phyloP scores from a whole-genome alignment of 2,797 vertebrate genomes.

The Xiphorhynchus erythropygius region DNA sequence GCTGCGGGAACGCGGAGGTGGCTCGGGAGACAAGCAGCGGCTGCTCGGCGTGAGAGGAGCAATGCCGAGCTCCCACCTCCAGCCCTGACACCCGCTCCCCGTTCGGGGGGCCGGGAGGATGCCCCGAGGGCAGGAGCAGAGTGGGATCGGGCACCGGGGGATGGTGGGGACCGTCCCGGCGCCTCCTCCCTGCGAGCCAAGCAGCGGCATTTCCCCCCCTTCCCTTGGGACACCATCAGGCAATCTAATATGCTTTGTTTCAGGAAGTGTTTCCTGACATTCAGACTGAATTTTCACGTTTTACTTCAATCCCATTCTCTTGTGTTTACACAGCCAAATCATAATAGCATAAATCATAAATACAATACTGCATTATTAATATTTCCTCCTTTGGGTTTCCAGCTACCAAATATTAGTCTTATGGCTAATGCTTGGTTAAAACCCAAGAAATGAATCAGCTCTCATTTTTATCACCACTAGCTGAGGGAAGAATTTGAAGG shows the following conservation, averaged over 20 bases:
- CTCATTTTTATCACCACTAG: neutral
- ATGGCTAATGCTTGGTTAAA: constrained; percentile 22
- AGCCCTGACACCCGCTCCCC: neutral
- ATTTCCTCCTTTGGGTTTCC: constrained; percentile 31
- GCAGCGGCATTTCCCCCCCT: neutral
- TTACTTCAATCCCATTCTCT: neutral
- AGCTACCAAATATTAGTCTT: constrained; percentile 3
- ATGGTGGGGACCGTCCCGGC: neutral
- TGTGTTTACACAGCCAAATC: neutral
- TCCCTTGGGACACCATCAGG: neutral
- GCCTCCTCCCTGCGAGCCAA: neutral
- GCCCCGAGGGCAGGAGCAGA: neutral
- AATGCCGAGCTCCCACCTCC: neutral
- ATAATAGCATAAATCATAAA: constrained; percentile 25
- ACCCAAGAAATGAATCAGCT: constrained; percentile 26
- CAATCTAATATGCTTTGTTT: neutral
- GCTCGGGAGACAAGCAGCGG: neutral
- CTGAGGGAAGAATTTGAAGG: neutral
- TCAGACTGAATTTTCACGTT: neutral
- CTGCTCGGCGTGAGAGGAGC: accelerated
- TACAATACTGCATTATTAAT: constrained; percentile 1
- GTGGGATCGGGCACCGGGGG: neutral
- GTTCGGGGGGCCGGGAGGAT: too few species aligned
- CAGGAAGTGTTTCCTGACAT: neutral
- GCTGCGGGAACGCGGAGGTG: neutral